These are phyloP conservation scores for Cecidostiba fungosa DNA, from an alignment of 2,888 invertebrate genomes.

Conservation along the genomic window DNA sequence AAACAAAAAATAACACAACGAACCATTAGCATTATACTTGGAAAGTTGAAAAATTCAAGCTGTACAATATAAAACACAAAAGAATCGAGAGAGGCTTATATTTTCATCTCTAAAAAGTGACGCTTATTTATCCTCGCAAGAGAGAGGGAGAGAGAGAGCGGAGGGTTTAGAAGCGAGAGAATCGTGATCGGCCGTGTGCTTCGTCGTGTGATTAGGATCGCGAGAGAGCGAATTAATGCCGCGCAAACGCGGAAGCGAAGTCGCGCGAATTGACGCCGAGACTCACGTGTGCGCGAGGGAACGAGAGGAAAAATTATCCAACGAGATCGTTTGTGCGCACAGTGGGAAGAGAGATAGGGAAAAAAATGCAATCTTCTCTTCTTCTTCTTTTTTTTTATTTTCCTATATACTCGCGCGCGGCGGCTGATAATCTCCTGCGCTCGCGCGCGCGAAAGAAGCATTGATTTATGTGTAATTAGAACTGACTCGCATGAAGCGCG, in stretches of 20 bases:
- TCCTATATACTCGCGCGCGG: not conserved
- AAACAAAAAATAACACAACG: conserved; percentile 53
- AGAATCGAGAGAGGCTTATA: too few relatives aligned
- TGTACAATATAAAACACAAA: too few relatives aligned
- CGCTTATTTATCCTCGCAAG: conserved; percentile 30
- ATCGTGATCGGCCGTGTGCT: conserved; percentile 46
- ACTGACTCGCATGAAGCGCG: conserved; percentile 27
- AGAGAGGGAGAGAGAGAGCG: conserved; percentile 3
- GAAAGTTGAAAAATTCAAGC: not conserved
- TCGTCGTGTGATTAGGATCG: conserved; percentile 46
- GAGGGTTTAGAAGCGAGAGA: conserved; percentile 34
- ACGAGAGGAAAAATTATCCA: conserved; percentile 49
- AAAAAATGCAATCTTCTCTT: conserved; percentile 28
- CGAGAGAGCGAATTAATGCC: conserved; percentile 38
- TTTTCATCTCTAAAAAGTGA: conserved; percentile 19
- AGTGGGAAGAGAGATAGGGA: conserved; percentile 42
- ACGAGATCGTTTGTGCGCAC: conserved; percentile 36
- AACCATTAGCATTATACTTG: not conserved
- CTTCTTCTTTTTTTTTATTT: not conserved
- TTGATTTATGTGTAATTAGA: conserved; percentile 59
- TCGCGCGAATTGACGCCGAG: conserved; percentile 41
- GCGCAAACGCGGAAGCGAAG: conserved; percentile 56
- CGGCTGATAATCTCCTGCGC: conserved; percentile 40
- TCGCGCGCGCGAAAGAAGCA: conserved; percentile 17
- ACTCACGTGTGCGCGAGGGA: conserved; percentile 38